Evolutionary conservation across 2,113 vertebrate genomes (phyloP).

Genomic region (Lutjanus erythropterus): DNA sequence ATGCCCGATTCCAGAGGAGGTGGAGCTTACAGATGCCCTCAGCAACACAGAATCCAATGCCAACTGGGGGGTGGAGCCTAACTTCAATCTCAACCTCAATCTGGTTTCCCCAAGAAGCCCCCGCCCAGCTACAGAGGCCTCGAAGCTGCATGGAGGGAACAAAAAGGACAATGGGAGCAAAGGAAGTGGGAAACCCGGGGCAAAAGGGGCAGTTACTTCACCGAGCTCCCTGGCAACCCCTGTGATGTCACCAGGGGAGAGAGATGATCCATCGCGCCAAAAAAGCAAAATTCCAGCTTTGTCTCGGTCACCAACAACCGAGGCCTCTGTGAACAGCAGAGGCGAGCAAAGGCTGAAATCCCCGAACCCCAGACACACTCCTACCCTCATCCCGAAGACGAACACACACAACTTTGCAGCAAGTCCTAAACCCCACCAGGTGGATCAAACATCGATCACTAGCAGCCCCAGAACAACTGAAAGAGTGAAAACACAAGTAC

Average conservation of each 20-base stretch:
- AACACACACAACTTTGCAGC: not conserved
- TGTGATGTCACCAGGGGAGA: constrained; percentile 27
- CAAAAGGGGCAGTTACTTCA: not conserved
- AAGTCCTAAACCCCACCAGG: constrained; percentile 20
- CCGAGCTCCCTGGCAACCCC: not conserved
- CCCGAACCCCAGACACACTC: constrained; percentile 21
- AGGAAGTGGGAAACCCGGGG: constrained; percentile 8
- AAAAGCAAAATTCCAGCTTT: constrained; percentile 57
- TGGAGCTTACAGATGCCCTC: not conserved
- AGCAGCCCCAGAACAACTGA: not conserved
- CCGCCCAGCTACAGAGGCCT: constrained; percentile 2
- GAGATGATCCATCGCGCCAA: constrained; percentile 16
- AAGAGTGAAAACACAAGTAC: constrained; percentile 12
- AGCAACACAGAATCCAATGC: constrained; percentile 25
- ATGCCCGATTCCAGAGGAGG: not conserved
- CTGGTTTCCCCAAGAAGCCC: constrained; percentile 27
- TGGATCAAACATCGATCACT: not conserved
- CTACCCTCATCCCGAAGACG: constrained; percentile 15
- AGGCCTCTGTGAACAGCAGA: not conserved
- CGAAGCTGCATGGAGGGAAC: constrained; percentile 11
- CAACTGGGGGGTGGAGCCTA: constrained; percentile 54
- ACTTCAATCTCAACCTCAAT: constrained; percentile 67
- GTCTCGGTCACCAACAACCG: constrained; percentile 26
- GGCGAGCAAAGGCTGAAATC: constrained; percentile 40
- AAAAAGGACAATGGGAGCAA: constrained; percentile 39